phyloP scores from a whole-genome alignment of 2,888 invertebrate genomes.

The Xylophagus ater region DNA sequence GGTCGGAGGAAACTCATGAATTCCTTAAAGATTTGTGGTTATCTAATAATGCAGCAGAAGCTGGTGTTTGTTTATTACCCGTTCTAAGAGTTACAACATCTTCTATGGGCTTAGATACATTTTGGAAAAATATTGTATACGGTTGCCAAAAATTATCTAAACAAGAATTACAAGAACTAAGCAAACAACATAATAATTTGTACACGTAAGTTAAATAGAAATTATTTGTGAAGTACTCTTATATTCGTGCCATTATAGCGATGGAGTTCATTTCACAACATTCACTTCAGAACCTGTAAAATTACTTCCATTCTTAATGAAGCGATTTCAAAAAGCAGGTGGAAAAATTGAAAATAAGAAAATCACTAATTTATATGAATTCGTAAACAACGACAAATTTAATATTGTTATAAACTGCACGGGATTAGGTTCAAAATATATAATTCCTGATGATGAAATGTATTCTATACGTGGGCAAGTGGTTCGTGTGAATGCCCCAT shows the following conservation, averaged over 20 bases:
- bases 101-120: slow-evolving; percentile 26
- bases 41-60: slow-evolving; percentile 41
- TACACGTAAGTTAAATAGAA: slow-evolving; percentile 33
- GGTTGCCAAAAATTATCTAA: slow-evolving; percentile 34
- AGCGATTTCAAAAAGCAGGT: slow-evolving; percentile 47
- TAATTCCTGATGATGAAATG: slow-evolving; percentile 51
- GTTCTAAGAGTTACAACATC: slow-evolving; percentile 34
- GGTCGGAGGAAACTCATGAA: slow-evolving; percentile 50
- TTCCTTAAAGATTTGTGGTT: slow-evolving; percentile 50
- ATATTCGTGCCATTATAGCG: slow-evolving; percentile 35
- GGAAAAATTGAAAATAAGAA: slow-evolving; percentile 45
- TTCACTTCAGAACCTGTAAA: slow-evolving; percentile 54
- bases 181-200: slow-evolving; percentile 29
- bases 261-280: slow-evolving; percentile 53
- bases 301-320: slow-evolving; percentile 55
- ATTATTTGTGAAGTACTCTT: neutral
- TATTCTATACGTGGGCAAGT: slow-evolving; percentile 68
- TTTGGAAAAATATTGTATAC: slow-evolving; percentile 40
- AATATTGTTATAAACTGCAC: slow-evolving; percentile 72
- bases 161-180: slow-evolving; percentile 32
- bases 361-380: slow-evolving; percentile 44
- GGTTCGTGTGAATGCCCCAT: slow-evolving; percentile 54
- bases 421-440: slow-evolving; percentile 52
- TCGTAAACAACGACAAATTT: slow-evolving; percentile 36
- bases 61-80: slow-evolving; percentile 42